Conservation (phyloP, 64 coral and sea anemone genomes). For the Platygyra sinensis region DNA sequence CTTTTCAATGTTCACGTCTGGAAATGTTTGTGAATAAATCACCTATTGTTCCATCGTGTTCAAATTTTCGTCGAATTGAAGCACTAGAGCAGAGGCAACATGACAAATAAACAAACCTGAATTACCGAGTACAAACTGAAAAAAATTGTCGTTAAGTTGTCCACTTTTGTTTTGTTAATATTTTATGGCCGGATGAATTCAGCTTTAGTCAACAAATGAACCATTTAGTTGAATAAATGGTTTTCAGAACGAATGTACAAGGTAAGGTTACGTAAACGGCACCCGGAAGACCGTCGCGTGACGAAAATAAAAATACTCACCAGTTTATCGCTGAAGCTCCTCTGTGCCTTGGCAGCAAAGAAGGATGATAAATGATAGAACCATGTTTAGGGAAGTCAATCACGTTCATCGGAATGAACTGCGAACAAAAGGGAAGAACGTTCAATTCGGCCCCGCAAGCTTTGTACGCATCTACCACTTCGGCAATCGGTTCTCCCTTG, state of each 20-base stretch:
- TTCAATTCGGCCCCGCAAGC: slow-evolving; percentile 87
- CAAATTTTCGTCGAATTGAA: not conserved
- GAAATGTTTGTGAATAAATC: too few relatives aligned
- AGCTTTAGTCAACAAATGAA: not conserved
- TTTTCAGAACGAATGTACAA: too few relatives aligned
- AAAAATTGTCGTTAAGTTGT: not conserved
- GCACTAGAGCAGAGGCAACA: not conserved
- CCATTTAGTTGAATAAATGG: not conserved
- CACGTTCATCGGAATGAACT: slow-evolving; percentile 98
- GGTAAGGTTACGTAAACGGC: not conserved
- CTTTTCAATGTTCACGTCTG: too few relatives aligned
- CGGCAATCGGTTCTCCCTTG: slow-evolving; percentile 83
- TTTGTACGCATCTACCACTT: slow-evolving; percentile 83
- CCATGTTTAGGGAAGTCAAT: slow-evolving; percentile 93
- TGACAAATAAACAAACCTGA: too few relatives aligned
- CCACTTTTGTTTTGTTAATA: not conserved
- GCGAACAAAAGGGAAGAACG: slow-evolving; percentile 95
- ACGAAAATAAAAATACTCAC: slow-evolving; percentile 37
- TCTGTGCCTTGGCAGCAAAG: slow-evolving; percentile 89
- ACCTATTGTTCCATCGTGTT: too few relatives aligned
- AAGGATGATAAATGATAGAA: slow-evolving; percentile 98
- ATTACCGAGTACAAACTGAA: not conserved
- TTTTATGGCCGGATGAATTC: not conserved
- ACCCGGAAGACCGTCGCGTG: not conserved
- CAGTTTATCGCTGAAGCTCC: slow-evolving; percentile 98